A percentile compares a stretch with the other conserved stretches of the same genome.
phyloP scores from a whole-genome alignment of 2,113 vertebrate species.

The Lathamus discolor region DNA sequence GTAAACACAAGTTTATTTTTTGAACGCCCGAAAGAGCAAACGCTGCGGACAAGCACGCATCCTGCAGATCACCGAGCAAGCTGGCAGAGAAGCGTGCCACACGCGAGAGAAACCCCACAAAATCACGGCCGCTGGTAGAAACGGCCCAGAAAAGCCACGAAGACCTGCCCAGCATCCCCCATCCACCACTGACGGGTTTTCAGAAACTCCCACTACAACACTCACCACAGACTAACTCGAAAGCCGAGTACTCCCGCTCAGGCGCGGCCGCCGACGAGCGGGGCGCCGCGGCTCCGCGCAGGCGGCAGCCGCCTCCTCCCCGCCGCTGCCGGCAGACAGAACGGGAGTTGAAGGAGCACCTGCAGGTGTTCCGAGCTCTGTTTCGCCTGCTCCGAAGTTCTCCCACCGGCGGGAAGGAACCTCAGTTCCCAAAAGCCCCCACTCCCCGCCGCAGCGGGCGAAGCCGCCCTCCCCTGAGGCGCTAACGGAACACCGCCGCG shows the following conservation, averaged over 20 bases:
- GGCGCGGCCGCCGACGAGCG: neutral
- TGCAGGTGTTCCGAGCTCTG: rapidly evolving
- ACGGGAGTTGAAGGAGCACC: rapidly evolving
- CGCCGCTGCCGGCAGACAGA: neutral
- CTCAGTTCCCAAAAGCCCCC: neutral
- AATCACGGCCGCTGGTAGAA: rapidly evolving
- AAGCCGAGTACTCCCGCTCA: neutral
- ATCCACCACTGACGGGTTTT: rapidly evolving
- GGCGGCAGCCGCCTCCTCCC: neutral
- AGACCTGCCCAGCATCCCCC: rapidly evolving
- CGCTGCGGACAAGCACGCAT: neutral
- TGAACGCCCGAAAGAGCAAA: rapidly evolving
- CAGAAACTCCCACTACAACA: neutral
- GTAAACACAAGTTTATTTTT: rapidly evolving
- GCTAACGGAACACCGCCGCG: neutral
- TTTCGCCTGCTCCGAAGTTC: neutral
- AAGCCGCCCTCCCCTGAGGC: neutral
- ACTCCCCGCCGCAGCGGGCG: neutral
- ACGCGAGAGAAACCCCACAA: rapidly evolving
- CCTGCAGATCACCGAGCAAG: rapidly evolving
- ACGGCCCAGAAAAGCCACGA: neutral
- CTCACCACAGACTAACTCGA: neutral
- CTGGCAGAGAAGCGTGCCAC: rapidly evolving
- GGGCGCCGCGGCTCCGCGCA: neutral
- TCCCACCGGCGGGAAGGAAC: rapidly evolving